Evolutionary conservation across 2,113 vertebrate species (phyloP), one percentile per base, ranked within the genome.

Genomic region (Malurus alboscapulatus): DNA sequence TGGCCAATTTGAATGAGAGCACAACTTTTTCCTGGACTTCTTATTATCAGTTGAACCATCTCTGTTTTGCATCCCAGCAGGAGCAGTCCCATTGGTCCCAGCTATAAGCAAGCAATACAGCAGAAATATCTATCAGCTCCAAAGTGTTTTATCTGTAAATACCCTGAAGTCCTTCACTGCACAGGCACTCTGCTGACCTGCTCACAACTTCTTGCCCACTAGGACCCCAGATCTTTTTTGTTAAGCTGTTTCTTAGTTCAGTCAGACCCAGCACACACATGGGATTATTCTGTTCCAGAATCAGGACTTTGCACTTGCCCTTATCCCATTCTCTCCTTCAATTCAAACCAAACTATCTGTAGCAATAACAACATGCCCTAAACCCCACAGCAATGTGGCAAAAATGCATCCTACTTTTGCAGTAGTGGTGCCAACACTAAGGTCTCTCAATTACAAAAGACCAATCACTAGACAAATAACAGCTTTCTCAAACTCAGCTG

Each of bases 21-120:
- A 32, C 42, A 83, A 36, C 24, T 69, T 83, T 94, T 95, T 92
- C 88, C 88, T 80, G 71, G 85, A 93, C 34, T 91, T 75, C 27
- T 27, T 83, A 26, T 79, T 85, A 80, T 77, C 88, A 63, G 66
- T 90, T 86, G 45, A 20, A 62, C 22, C 63, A 73, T 38, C 79
- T 91, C 71, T 30, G 20, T 66, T 80, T 77, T 54, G 22, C n/a
- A 72, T 72, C 34, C 65, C 48, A 76, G 66, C 78, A 89, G 61
- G 10, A 81, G 34, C 2, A 51, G 34, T 59, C 47, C 47, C 68
- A 80, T 42, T 0, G 2, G 54, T 32, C 29, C 17, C 53, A 90
- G 17, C 32, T 58, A 71, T 10, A 93, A 63, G 24, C 29, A 82
- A 57, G 32, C n/a, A 85, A 44, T 19, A 42, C 3, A 48, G 38